Base-by-base conservation (phyloP, 2,797 vertebrate species). In the Oophaga sylvatica region DNA sequence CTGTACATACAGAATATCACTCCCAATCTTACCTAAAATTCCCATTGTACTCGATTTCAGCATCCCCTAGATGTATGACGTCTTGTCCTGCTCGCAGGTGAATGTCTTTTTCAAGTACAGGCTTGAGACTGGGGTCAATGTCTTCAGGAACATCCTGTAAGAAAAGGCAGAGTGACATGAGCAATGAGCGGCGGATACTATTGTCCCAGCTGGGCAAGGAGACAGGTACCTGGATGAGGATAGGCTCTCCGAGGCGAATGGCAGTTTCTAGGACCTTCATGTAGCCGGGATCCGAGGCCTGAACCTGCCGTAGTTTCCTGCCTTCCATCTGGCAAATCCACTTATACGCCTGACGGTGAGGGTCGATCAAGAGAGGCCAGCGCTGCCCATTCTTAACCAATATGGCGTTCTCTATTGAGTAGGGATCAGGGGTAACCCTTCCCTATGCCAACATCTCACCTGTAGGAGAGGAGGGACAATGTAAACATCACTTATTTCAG, bases 321-420 rank as follows among this genome's bases (percentile, higher is more conserved):
- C 92, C 93, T 90, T 92, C 93, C 90, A 92, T 92, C 57, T 90
- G 91, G 71, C 63, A 85, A 71, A 95, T 93, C 94, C 94, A 95
- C 75, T 17, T 83, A 0, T 84, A 60, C 0, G 93, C 94, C 81
- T 94, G 94, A 12, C 80, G 91, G 53, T 94, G 92, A 0, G 92
- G 93, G 85, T 94, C 93, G 0, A 95, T 93, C 19, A 94, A 48
- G 71, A 95, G 91, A 0, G 94, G 93, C 93, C 93, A 94, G 22
- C 85, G 88, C 31, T 82, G 89, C 12, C 91, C 81, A 11, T 89
- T 89, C 88, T 90, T 91, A 13, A 93, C 89, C 73, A 94, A 29
- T 86, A 94, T 90, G 62, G 93, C 94, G 26, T 94, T 95, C 85
- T 94, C 94, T 3, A 89, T 86, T 8, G 93, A 91, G 41, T 91